phyloP scores from a whole-genome alignment of 2,888 invertebrate genomes.

The Opisthograptis luteolata region DNA sequence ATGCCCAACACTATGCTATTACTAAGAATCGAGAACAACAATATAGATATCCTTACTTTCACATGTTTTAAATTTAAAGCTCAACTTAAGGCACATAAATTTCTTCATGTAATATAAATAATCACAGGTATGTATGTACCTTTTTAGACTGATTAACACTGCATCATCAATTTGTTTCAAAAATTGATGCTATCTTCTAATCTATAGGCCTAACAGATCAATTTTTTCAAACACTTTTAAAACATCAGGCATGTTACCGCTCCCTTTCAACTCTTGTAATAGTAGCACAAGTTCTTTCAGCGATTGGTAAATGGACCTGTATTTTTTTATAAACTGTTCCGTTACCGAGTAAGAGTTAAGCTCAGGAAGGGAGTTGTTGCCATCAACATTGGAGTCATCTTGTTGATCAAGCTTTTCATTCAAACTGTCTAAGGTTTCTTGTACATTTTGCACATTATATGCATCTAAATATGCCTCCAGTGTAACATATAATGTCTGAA shows the following conservation, averaged over 20 bases:
- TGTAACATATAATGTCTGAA: conserved; percentile 60
- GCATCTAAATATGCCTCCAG: conserved; percentile 68
- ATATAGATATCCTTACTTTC: no score
- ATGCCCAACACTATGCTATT: no score
- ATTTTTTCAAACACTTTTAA: conserved; percentile 61
- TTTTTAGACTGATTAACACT: no score
- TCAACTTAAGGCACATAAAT: no score
- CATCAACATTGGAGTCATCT: conserved; percentile 20
- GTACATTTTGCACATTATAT: conserved; percentile 59
- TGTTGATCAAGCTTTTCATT: conserved; percentile 51
- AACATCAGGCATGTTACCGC: conserved; percentile 45
- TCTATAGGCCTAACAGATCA: conserved; percentile 42
- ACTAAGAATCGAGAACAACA: no score
- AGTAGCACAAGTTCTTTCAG: conserved; percentile 54
- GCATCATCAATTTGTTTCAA: no score
- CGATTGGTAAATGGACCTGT: conserved; percentile 56
- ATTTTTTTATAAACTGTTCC: conserved; percentile 63
- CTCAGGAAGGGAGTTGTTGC: conserved; percentile 34
- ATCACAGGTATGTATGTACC: no score
- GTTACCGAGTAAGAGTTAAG: conserved; percentile 55
- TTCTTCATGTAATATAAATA: no score
- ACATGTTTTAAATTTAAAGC: no score
- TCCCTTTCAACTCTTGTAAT: conserved; percentile 47
- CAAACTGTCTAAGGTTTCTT: conserved; percentile 57
- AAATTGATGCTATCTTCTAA: no score